Conservation (phyloP, 2,113 vertebrate genomes). For the Toxotes jaculatrix region DNA sequence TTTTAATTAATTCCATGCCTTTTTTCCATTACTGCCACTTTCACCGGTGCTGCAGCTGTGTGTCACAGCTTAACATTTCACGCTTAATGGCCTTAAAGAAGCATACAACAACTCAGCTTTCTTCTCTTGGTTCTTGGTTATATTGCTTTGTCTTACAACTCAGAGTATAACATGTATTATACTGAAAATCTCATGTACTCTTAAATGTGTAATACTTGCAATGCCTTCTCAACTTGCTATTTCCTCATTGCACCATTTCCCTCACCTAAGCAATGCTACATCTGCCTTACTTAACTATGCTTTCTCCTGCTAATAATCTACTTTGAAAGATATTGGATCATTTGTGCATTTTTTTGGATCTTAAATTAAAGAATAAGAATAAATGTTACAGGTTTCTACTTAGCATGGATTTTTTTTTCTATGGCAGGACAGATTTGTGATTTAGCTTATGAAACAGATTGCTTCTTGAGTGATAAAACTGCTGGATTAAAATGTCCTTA, state of each 20-base stretch:
- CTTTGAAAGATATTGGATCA: background rate
- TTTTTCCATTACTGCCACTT: slow-evolving; percentile 4
- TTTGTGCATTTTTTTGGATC: background rate
- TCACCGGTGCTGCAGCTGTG: slow-evolving; percentile 1
- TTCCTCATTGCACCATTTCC: background rate
- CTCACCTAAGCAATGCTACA: background rate
- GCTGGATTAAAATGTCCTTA: background rate
- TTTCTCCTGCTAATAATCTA: background rate
- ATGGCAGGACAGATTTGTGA: background rate
- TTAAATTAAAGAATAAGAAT: background rate
- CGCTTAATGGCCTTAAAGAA: background rate
- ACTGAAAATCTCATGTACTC: no score
- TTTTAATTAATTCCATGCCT: slow-evolving; percentile 6
- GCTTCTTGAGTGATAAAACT: background rate
- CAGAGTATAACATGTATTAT: no score
- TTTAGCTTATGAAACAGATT: background rate
- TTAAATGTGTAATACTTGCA: background rate
- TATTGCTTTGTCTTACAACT: no score
- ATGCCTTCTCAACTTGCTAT: slow-evolving; percentile 2
- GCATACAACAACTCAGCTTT: background rate
- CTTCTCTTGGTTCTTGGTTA: no score
- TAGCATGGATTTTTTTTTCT: background rate
- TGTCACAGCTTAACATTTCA: no score
- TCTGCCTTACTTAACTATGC: background rate
- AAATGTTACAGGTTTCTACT: background rate